Conservation (phyloP, 2,797 vertebrate genomes). For the Anas capensis region DNA sequence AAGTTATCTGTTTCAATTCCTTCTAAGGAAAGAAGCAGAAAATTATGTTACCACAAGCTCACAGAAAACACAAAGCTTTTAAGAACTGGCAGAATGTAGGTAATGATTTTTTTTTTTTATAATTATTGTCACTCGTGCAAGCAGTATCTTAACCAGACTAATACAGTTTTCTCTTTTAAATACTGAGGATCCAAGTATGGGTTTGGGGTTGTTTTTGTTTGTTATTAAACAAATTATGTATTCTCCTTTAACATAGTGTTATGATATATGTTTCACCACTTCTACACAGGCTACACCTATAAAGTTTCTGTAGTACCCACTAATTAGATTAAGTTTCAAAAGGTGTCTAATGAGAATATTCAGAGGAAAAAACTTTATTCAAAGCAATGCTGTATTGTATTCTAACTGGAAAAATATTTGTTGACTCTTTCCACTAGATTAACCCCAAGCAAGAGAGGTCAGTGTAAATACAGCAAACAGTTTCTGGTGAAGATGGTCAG, state of each 20-base stretch:
- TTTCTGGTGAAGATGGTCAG: background rate
- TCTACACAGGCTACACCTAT: background rate
- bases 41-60: background rate
- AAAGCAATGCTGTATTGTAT: background rate
- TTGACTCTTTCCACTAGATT: background rate
- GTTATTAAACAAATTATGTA: background rate
- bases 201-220: background rate
- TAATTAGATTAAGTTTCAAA: background rate
- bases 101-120: background rate
- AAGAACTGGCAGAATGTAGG: background rate
- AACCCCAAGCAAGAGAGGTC: background rate
- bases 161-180: background rate
- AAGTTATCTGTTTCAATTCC: conserved; percentile 66
- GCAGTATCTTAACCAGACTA: background rate
- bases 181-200: background rate
- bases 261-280: background rate
- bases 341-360: background rate
- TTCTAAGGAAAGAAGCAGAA: conserved; percentile 61
- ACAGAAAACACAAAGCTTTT: background rate
- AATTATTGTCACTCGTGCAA: background rate
- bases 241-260: background rate
- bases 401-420: background rate
- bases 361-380: background rate
- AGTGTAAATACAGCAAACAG: background rate
- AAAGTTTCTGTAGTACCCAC: background rate